Percentiles rank a stretch among this genome's conserved stretches.
Evolutionary conservation across 2,113 vertebrate species (phyloP).

Genomic region (Leucoraja erinaceus): DNA sequence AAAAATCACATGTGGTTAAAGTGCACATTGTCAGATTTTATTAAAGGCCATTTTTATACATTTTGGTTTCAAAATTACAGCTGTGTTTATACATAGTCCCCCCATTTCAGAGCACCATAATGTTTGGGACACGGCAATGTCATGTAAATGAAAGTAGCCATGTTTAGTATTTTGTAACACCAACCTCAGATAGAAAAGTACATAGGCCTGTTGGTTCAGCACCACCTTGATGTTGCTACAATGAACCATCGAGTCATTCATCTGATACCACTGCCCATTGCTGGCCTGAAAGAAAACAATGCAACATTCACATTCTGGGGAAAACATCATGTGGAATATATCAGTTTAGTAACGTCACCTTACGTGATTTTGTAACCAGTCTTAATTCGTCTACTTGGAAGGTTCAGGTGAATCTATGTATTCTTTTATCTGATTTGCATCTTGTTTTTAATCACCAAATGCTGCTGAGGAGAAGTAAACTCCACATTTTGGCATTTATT

Average conservation of each 20-base stretch:
- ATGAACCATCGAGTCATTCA: constrained; percentile 87
- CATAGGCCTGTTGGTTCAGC: constrained; percentile 90
- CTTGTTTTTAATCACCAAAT: neutral
- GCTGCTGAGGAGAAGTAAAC: neutral
- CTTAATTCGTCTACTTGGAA: neutral
- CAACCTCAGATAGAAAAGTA: constrained; percentile 92
- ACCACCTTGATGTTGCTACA: constrained; percentile 89
- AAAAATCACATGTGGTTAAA: no score
- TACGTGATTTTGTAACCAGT: neutral
- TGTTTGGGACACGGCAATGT: no score
- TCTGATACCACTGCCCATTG: constrained; percentile 94
- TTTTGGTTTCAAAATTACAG: no score
- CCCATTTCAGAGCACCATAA: no score
- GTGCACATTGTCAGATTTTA: no score
- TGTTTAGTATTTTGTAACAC: neutral
- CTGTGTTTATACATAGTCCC: no score
- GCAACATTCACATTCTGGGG: neutral
- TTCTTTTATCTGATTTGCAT: neutral
- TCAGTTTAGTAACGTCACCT: neutral
- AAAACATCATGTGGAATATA: neutral
- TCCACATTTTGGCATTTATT: neutral
- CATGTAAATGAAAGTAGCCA: no score
- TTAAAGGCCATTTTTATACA: no score
- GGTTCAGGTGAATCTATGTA: neutral
- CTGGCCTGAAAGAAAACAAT: constrained; percentile 65